Base-by-base conservation (phyloP, 2,797 vertebrate species). In the Notoglanidium macrostoma region DNA sequence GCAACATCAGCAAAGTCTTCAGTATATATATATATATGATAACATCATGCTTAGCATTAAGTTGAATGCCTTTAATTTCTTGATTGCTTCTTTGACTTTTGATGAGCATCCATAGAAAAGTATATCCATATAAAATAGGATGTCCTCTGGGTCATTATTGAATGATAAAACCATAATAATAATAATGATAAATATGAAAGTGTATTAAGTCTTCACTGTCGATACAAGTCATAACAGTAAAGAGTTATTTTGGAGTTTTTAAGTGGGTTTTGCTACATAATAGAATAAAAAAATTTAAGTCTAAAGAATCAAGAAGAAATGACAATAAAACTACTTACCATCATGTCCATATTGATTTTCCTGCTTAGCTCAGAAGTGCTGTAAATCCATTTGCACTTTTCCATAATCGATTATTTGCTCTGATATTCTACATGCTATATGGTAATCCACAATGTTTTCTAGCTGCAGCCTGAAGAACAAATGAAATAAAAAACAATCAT, bases 301-400 rank as follows among this genome's bases (percentile, higher is more conserved):
- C 8, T 9, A 55, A 40, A 32, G n/a, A 55, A 54, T 17, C 14
- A 9, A 17, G n/a, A 49, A 76, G 40, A 3, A 40, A 40, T 40
- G 40, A 40, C 40, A 32, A 57, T 29, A 1, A 54, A 87, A 57
- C 32, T 51, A 78, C 86, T 88, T 85, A 89, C 89, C 63, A 78
- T 59, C 1, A 17, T 54, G 81, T 59, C 11, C 67, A 49, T 59
- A 14, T 44, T 49, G 78, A 93, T 93, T 89, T 55, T 40, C 5
- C 93, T 94, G 82, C 57, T 74, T 78, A 80, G 44, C 88, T 90
- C 49, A 89, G 26, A 86, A 67, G 83, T 87, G 61, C 79, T 79
- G 73, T 85, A 73, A 73, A 76, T 92, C 91, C 90, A 70, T 85
- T 83, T 79, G 83, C 73, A 51, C 35, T 55, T 85, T 86, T 80